Base-by-base conservation (phyloP, 1,140 invertebrate genomes). In the Anoplophora glabripennis region DNA sequence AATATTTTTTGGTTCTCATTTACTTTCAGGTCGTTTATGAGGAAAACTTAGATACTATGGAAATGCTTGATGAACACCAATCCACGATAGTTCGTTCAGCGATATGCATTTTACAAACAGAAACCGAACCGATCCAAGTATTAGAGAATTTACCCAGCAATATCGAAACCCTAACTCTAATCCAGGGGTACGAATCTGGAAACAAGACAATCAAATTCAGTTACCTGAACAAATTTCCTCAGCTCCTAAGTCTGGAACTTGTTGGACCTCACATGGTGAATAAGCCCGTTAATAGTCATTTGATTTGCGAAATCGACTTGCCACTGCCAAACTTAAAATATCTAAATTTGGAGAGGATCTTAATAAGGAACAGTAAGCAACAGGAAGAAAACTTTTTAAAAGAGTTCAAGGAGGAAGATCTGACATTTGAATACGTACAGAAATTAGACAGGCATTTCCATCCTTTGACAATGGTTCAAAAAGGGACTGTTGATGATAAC, bases 201-300 rank as follows among this genome's bases (percentile, higher is more conserved):
- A 81, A 62, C 72, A 83, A 63, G 79, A 78, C 45, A 63, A 79
- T 87, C 1, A 78, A 77, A 59, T 75, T 78, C 14, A 76, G 78
- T 56, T 74, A 79, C 48, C 76, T 86, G 33, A 72, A 78, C 18
- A 72, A 74, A 41, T 81, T 86, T 11, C 71, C 76, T 38, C 75
- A 81, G 53, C 71, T 87, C 18, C 75, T 78, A 63, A 82, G 80
- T 4, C 63, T 86, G 21, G 84, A 86, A 65, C 76, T 87, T 46
- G 77, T 85, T 59, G 84, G 84, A n/a, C 73, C 79, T 51, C 75
- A 77, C 41, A 42, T 59, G 17, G 57, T 66, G 18, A 64, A 64
- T 28, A 61, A 66, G 55, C 54, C 54, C 34, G 54, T 66, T 1
- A 67, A 68, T 12, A 73, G 66, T 17, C 66, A 67, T 53, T 60